Conservation (phyloP, 2,113 vertebrate species). For the Saguinus midas region DNA sequence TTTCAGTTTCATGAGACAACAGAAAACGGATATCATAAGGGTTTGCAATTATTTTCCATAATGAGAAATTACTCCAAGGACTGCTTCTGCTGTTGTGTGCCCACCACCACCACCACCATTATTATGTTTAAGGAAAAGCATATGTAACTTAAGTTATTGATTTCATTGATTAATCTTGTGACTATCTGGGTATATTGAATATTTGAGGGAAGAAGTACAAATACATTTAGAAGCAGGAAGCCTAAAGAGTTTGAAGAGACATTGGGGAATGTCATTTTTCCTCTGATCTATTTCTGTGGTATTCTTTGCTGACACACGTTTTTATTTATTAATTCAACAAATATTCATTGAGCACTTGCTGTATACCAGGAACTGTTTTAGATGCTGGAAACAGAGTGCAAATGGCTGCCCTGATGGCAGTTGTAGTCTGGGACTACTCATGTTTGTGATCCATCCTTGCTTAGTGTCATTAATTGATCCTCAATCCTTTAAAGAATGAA, state of each 20-base stretch:
- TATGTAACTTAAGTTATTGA: not conserved
- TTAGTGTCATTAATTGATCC: not conserved
- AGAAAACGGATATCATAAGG: not conserved
- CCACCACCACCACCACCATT: not conserved
- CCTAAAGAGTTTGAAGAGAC: not conserved
- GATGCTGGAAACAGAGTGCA: not conserved
- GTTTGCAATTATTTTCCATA: not conserved
- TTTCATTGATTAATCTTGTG: not conserved
- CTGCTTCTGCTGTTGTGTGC: not conserved
- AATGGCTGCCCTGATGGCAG: not conserved
- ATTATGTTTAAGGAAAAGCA: not conserved
- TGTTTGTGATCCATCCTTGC: not conserved
- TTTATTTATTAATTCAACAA: slow-evolving; percentile 1
- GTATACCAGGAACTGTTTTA: not conserved
- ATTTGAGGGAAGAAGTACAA: not conserved
- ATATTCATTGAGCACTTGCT: not conserved
- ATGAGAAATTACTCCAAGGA: not conserved
- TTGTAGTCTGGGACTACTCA: not conserved
- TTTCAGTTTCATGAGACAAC: not conserved
- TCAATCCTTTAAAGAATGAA: slow-evolving; percentile 30
- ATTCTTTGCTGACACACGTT: not conserved
- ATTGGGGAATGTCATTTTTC: not conserved
- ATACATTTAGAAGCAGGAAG: not conserved
- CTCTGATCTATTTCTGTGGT: not conserved
- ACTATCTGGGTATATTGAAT: not conserved